A percentile compares a stretch with the other conserved stretches of the same genome.
Evolutionary conservation across 2,113 vertebrate species (phyloP).

Genomic region (Chloropsis hardwickii): DNA sequence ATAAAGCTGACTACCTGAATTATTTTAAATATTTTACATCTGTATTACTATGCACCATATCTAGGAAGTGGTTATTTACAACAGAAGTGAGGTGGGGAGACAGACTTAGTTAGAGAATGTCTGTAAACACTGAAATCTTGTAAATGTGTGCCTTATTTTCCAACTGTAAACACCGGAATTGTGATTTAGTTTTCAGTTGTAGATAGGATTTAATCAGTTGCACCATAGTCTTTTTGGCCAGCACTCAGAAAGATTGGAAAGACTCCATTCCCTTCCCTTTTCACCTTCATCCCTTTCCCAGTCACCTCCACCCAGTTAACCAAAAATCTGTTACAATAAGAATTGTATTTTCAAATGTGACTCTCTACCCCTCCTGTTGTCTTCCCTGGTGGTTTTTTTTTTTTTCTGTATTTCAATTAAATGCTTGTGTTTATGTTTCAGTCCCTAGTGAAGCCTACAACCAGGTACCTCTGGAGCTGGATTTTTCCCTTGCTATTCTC

Average conservation of each 20-base stretch:
- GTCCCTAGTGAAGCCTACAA: background rate
- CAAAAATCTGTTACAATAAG: background rate
- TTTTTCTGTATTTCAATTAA: background rate
- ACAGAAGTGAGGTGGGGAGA: background rate
- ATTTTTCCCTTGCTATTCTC: background rate
- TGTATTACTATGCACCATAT: background rate
- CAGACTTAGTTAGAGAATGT: background rate
- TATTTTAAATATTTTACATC: background rate
- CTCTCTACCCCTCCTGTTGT: background rate
- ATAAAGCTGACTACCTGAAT: background rate
- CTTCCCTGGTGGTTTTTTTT: background rate
- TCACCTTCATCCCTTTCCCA: background rate
- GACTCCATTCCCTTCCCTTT: background rate
- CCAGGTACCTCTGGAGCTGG: accelerated
- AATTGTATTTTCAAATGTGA: background rate
- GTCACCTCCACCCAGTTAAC: background rate
- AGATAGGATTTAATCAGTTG: background rate
- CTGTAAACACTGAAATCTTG: background rate
- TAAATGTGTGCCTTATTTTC: background rate
- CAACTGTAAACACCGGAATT: background rate
- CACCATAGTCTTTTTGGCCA: background rate
- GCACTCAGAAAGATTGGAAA: background rate
- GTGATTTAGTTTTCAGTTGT: background rate
- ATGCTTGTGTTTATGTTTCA: background rate
- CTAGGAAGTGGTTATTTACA: background rate